Evolutionary conservation across 2,797 vertebrate genomes (phyloP).

Genomic region (Tachyglossus aculeatus): DNA sequence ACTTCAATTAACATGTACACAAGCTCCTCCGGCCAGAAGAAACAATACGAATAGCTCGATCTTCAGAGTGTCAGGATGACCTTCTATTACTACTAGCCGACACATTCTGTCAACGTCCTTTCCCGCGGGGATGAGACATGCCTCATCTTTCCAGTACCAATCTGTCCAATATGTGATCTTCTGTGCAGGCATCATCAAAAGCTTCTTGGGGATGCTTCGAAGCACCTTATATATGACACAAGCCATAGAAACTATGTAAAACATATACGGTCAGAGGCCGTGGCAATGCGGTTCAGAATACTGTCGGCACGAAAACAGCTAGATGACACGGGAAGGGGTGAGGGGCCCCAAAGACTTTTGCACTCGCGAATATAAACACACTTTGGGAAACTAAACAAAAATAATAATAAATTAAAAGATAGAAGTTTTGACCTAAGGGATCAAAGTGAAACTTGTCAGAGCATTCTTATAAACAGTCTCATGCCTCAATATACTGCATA

Average conservation of each 20-base stretch:
- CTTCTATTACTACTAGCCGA: not conserved
- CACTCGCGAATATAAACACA: slow-evolving; percentile 4
- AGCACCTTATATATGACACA: not conserved
- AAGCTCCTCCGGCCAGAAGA: not conserved
- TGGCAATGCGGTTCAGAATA: not conserved
- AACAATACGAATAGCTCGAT: not conserved
- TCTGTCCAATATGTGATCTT: not conserved
- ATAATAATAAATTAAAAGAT: not conserved
- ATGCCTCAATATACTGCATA: too few relatives aligned
- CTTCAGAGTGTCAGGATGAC: not conserved
- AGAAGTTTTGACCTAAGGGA: not conserved
- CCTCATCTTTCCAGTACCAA: not conserved
- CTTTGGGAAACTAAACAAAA: slow-evolving; percentile 9
- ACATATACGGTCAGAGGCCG: not conserved
- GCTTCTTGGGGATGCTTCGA: not conserved
- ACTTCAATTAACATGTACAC: too few relatives aligned
- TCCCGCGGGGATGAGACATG: not conserved
- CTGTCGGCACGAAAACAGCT: not conserved
- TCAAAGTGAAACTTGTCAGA: too few relatives aligned
- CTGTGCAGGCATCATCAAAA: not conserved
- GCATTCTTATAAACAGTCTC: too few relatives aligned
- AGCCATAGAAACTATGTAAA: not conserved
- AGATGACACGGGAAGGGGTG: not conserved
- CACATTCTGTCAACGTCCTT: not conserved
- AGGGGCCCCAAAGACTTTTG: not conserved